A percentile compares a stretch with the other conserved stretches of the same genome.
Evolutionary conservation across 1,140 invertebrate genomes (phyloP).

Genomic region (Harpegnathos saltator): DNA sequence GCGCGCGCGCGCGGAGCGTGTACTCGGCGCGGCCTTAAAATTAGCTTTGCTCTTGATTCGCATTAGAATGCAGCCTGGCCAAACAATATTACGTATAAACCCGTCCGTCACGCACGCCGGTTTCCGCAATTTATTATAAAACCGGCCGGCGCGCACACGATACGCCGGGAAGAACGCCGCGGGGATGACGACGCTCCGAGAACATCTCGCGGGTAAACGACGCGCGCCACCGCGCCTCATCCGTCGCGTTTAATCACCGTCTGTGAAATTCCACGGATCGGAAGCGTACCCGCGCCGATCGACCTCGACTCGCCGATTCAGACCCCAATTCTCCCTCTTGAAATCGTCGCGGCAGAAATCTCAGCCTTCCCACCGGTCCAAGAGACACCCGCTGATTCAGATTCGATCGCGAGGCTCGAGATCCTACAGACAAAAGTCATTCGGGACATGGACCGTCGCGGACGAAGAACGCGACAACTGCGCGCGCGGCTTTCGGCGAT

Average conservation of each 20-base stretch:
- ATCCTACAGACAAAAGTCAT: too few relatives aligned
- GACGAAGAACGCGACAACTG: slow-evolving; percentile 40
- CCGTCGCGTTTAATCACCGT: too few relatives aligned
- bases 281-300: too few relatives aligned
- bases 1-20: slow-evolving; percentile 18
- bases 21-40: slow-evolving; percentile 53
- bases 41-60: slow-evolving; percentile 60
- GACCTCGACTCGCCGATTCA: too few relatives aligned
- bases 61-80: slow-evolving; percentile 53
- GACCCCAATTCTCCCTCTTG: too few relatives aligned
- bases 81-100: slow-evolving; percentile 63
- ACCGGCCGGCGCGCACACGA: neutral
- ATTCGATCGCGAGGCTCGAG: too few relatives aligned
- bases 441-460: neutral
- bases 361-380: too few relatives aligned
- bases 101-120: slow-evolving; percentile 51
- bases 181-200: slow-evolving; percentile 19
- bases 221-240: too few relatives aligned
- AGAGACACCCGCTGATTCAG: too few relatives aligned
- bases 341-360: too few relatives aligned
- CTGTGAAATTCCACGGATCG: too few relatives aligned
- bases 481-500: slow-evolving; percentile 39
- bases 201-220: too few relatives aligned
- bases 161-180: slow-evolving; percentile 27
- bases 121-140: slow-evolving; percentile 61